Percentiles rank a stretch among this genome's conserved stretches.
These are phyloP conservation scores for Oryzias woworae DNA, from an alignment of 2,113 vertebrate species.

Conservation along the genomic window DNA sequence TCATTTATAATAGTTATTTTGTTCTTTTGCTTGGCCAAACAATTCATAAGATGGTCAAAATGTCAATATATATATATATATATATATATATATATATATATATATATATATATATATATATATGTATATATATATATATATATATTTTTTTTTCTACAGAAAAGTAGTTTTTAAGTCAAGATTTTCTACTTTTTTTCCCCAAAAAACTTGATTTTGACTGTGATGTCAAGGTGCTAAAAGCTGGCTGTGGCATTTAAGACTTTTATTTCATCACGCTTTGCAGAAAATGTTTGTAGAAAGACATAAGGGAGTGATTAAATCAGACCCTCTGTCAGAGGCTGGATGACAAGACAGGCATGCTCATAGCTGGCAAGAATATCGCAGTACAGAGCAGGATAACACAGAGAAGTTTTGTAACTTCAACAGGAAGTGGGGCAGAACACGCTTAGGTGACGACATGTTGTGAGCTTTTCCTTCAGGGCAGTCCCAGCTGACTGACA, in stretches of 20 bases:
- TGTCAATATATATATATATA: too few species aligned
- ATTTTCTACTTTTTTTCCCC: too few species aligned
- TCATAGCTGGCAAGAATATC: background rate
- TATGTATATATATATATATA: too few species aligned
- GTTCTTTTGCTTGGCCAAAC: too few species aligned
- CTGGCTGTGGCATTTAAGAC: background rate
- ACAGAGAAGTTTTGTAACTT: background rate
- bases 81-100: too few species aligned
- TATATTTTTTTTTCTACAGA: too few species aligned
- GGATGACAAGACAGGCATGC: constrained; percentile 9
- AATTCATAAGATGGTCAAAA: too few species aligned
- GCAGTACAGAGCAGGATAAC: background rate
- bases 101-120: too few species aligned
- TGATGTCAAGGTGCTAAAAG: background rate
- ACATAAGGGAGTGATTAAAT: constrained; percentile 20
- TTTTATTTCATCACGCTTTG: constrained; percentile 16
- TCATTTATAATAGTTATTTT: background rate
- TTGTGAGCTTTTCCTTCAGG: background rate
- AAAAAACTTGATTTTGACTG: background rate
- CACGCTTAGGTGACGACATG: background rate
- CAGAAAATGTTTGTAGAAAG: constrained; percentile 13
- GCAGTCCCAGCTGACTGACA: background rate
- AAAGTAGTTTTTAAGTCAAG: too few species aligned
- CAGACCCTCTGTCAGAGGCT: constrained; percentile 15
- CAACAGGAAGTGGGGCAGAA: background rate